Percentiles rank a stretch among this genome's conserved stretches.
phyloP scores from a whole-genome alignment of 2,113 vertebrate species.

The Petromus typicus region DNA sequence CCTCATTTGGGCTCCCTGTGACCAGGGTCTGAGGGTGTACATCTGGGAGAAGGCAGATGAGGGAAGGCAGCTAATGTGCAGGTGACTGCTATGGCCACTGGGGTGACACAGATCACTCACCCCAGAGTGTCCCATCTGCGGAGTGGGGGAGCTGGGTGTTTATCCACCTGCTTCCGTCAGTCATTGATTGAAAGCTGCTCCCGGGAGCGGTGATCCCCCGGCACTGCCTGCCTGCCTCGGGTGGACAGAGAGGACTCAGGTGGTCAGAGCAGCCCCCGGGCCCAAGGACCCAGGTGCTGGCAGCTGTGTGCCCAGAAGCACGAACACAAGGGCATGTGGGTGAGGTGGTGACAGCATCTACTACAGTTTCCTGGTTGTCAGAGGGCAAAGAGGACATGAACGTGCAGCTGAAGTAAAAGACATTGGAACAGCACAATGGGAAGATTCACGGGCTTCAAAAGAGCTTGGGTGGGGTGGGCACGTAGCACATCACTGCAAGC shows the following conservation, averaged over 20 bases:
- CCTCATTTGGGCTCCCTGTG: neutral
- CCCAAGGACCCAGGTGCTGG: neutral
- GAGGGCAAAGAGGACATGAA: neutral
- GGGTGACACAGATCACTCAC: neutral
- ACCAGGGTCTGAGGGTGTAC: neutral
- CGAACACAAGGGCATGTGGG: neutral
- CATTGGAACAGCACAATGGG: neutral
- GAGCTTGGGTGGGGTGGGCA: neutral
- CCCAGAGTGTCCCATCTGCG: neutral
- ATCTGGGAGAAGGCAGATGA: neutral
- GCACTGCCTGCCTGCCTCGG: neutral
- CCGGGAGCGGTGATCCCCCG: neutral
- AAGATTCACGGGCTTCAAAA: neutral
- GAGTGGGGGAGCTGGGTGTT: neutral
- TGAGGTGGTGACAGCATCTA: neutral
- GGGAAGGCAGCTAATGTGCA: neutral
- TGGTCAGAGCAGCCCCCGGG: neutral
- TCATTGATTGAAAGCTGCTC: neutral
- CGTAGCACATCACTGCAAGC: neutral
- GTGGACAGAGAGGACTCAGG: constrained; percentile 22
- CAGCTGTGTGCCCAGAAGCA: constrained; percentile 16
- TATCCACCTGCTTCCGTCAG: neutral
- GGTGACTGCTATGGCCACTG: neutral
- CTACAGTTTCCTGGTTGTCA: neutral
- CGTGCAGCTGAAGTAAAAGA: neutral